Evolutionary conservation across 2,113 vertebrate species (phyloP).

Genomic region (Anthoscopus minutus): DNA sequence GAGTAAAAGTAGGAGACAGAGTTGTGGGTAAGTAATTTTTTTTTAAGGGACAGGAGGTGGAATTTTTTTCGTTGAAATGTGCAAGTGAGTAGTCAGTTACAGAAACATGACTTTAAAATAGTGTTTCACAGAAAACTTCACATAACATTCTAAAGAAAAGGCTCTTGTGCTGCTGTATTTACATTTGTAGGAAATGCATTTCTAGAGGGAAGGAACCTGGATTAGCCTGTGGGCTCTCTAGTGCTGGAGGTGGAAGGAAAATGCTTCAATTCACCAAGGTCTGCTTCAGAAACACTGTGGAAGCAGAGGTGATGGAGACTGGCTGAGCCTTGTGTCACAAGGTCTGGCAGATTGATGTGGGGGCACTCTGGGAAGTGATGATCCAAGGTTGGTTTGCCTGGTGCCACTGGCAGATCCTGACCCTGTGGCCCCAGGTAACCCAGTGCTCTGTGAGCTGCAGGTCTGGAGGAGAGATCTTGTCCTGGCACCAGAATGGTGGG

Average conservation of each 20-base stretch:
- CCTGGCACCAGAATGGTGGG: neutral
- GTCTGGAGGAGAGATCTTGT: neutral
- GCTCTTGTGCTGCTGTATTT: neutral
- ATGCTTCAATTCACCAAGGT: neutral
- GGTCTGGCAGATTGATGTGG: neutral
- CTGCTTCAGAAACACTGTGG: neutral
- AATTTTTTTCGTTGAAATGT: neutral
- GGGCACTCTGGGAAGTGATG: fast-evolving
- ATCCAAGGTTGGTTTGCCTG: neutral
- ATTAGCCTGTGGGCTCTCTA: neutral
- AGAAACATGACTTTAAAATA: neutral
- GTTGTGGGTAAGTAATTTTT: conserved; percentile 83
- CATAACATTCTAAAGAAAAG: neutral
- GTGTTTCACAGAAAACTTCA: neutral
- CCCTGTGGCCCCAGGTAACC: too few relatives aligned
- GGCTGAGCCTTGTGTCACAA: neutral
- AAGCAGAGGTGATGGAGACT: neutral
- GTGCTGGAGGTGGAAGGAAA: neutral
- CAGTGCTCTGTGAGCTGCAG: neutral
- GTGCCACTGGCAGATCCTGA: neutral
- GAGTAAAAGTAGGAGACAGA: conserved; percentile 83
- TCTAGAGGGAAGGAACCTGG: neutral
- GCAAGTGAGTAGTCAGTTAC: neutral
- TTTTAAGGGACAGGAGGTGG: neutral
- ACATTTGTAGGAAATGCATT: neutral